Base-by-base conservation (phyloP, 2,113 vertebrate genomes). In the Sakesphorus luctuosus region DNA sequence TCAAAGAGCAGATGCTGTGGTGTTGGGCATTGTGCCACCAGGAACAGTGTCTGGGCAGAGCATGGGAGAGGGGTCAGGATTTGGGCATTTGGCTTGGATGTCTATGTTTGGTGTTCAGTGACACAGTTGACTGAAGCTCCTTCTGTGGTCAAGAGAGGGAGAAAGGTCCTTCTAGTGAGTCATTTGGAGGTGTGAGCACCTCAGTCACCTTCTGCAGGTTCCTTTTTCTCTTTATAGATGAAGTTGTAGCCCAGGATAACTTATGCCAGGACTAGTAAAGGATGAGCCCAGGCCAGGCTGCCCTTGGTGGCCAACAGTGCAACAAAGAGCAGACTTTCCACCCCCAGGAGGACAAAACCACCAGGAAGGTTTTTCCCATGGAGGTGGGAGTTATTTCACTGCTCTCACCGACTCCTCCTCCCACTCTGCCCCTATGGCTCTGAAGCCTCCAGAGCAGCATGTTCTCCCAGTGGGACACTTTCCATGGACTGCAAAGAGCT, bases 391-490 rank as follows among this genome's bases (percentile, higher is more conserved):
- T 33, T 55, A 46, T 55, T 87, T 72, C 44, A 19, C 59, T 35
- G 58, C 23, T 36, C 1, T 1, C 9, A 6, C 31, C 73, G 46
- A 16, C 55, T 91, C 79, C 43, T 85, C 61, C 59, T 73, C 49
- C 24, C 7, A 5, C 66, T 52, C 66, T 25, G 65, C 44, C 47
- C 25, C 25, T 1, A 0, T 13, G 36, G 18, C 68, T 81, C 66
- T 2, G 2, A 71, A 84, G 33, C 47, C 58, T 89, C 80, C 1
- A 4, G 49, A 93, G 65, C 58, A 77, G 73, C 33, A 4, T 12
- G 35, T 89, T 84, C 73, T 87, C 68, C 66, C 77, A 31, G 72
- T 29, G 68, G 73, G 81, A 87, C 67, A n/a, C 33, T 85, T 56
- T 28, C 33, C 58, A 52, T 9, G 43, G 67, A 40, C 55, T 81